A percentile compares a stretch with the other conserved stretches of the same genome.
Conservation (phyloP, 2,888 invertebrate genomes). For the Phortica magna region DNA sequence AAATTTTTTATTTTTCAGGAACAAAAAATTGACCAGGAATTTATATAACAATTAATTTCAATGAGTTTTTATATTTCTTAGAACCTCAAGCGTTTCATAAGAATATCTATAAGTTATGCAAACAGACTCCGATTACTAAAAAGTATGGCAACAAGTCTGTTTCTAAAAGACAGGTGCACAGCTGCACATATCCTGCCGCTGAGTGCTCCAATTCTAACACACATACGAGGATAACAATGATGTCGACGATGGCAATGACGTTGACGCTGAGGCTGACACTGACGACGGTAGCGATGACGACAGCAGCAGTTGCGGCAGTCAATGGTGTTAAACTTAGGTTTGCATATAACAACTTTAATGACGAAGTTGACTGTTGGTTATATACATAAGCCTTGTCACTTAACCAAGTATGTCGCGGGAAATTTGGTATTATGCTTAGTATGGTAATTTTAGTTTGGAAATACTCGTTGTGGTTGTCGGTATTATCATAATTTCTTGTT, state of each 20-base stretch:
- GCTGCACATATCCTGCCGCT: background rate
- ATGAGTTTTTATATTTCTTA: background rate
- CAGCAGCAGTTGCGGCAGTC: slow-evolving; percentile 2
- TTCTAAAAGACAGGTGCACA: slow-evolving; percentile 7
- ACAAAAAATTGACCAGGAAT: too few relatives aligned
- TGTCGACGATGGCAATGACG: background rate
- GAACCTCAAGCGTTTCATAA: background rate
- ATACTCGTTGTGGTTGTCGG: background rate
- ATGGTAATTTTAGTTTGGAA: background rate
- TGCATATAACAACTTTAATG: slow-evolving; percentile 6
- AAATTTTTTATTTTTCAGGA: too few relatives aligned
- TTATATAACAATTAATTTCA: too few relatives aligned
- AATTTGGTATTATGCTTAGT: background rate
- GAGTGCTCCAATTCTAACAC: background rate
- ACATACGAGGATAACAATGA: background rate
- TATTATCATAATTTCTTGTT: slow-evolving; percentile 18
- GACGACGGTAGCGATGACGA: background rate
- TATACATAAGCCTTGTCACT: slow-evolving; percentile 6
- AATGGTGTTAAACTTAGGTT: background rate
- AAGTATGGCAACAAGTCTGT: background rate
- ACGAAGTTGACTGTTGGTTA: slow-evolving; percentile 19
- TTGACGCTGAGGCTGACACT: background rate
- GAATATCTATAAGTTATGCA: too few relatives aligned
- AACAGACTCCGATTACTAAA: background rate
- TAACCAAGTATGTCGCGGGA: background rate